phyloP scores from a whole-genome alignment of 2,797 vertebrate species.

The Lepus oiostolus region DNA sequence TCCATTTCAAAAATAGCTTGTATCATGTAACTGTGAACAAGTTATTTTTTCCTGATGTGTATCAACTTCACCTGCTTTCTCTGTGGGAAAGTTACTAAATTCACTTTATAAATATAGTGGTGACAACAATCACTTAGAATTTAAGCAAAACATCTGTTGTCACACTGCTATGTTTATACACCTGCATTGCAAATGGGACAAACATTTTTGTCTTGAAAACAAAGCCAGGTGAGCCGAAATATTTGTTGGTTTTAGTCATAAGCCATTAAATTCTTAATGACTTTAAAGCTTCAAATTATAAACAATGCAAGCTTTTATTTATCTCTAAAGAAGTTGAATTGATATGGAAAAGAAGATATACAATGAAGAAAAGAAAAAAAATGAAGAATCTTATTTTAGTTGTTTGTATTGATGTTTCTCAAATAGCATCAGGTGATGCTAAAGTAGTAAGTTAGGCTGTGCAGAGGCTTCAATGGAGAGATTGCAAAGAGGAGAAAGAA shows the following conservation, averaged over 20 bases:
- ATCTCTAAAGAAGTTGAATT: not conserved
- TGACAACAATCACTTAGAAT: constrained; percentile 65
- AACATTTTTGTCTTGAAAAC: constrained; percentile 56
- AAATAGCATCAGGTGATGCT: not conserved
- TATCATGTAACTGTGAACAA: constrained; percentile 25
- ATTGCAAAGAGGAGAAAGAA: not conserved
- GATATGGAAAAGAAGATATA: not conserved
- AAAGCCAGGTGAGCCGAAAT: constrained; percentile 71
- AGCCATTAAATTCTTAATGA: constrained; percentile 73
- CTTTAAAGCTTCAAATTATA: constrained; percentile 69
- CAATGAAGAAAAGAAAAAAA: constrained; percentile 24
- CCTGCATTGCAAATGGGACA: constrained; percentile 39
- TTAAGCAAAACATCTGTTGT: constrained; percentile 62
- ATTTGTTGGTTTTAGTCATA: constrained; percentile 55
- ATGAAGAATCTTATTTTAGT: not conserved
- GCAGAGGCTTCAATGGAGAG: not conserved
- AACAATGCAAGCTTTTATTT: not conserved
- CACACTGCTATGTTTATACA: constrained; percentile 55
- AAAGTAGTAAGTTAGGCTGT: not conserved
- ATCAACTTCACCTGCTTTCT: constrained; percentile 47
- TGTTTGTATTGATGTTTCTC: not conserved
- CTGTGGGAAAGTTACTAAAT: constrained; percentile 78
- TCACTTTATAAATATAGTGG: constrained; percentile 74
- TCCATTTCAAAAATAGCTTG: not conserved
- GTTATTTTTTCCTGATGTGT: constrained; percentile 31